Percentiles rank a stretch among this genome's conserved stretches.
Conservation (phyloP, 1,140 invertebrate species). For the Sinella curviseta region DNA sequence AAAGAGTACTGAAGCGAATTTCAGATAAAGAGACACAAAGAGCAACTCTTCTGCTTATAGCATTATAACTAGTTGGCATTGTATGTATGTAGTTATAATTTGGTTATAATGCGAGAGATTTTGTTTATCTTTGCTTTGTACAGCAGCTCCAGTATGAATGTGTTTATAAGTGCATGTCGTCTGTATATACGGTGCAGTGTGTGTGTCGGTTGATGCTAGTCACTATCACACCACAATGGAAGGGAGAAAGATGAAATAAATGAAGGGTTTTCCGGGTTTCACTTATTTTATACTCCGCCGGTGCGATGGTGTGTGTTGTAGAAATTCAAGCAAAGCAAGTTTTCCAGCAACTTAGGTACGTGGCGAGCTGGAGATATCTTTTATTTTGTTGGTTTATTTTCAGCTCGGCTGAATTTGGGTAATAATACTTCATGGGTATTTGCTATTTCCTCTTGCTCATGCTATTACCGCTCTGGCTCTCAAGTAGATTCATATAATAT, state of each 20-base stretch:
- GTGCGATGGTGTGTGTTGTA: not conserved
- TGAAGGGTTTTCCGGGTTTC: not conserved
- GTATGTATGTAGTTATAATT: not conserved
- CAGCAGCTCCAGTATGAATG: not conserved
- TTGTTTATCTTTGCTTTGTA: not conserved
- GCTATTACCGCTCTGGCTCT: not conserved
- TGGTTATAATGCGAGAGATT: not conserved
- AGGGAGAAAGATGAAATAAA: not conserved
- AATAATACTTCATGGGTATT: not conserved
- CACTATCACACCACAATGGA: not conserved
- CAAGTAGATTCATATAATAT: not conserved
- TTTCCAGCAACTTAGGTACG: not conserved
- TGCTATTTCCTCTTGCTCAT: not conserved
- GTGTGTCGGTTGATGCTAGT: no score
- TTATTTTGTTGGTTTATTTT: conserved; percentile 22
- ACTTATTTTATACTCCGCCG: not conserved
- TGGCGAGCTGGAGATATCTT: not conserved
- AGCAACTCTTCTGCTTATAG: no score
- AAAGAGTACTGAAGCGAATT: no score
- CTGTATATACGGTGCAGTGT: no score
- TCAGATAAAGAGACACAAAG: no score
- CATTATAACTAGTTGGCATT: not conserved
- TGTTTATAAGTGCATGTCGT: not conserved
- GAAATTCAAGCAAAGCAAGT: not conserved
- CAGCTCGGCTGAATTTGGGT: conserved; percentile 13